A percentile compares a stretch with the other conserved stretches of the same genome.
Evolutionary conservation across 2,113 vertebrate species (phyloP).

Genomic region (Trogon melanurus): DNA sequence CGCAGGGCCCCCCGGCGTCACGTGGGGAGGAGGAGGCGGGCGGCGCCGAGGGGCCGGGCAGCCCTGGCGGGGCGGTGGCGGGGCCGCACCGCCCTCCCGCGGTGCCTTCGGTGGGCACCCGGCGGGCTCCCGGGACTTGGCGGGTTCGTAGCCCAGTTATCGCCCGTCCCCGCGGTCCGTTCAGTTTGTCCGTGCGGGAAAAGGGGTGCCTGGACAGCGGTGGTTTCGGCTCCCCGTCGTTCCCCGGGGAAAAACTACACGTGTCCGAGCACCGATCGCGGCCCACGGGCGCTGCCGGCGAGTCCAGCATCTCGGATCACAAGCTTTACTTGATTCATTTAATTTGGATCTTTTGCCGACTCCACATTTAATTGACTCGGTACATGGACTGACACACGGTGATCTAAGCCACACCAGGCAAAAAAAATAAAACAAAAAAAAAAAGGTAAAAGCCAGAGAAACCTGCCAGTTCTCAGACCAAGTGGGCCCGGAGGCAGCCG

Average conservation of each 20-base stretch:
- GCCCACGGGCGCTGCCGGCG: fast-evolving
- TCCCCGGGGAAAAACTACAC: not conserved
- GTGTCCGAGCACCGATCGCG: fast-evolving
- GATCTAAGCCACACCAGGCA: not conserved
- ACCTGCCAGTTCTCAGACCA: no score
- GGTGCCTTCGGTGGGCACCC: no score
- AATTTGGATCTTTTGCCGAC: not conserved
- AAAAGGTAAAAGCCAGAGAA: not conserved
- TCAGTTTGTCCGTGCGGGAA: no score
- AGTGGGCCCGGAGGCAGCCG: not conserved
- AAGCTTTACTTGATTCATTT: not conserved
- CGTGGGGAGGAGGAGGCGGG: not conserved
- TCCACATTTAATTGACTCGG: fast-evolving
- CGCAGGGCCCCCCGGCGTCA: not conserved
- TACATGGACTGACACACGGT: fast-evolving
- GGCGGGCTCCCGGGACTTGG: no score
- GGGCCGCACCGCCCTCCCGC: not conserved
- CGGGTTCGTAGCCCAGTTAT: no score
- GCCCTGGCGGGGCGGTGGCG: not conserved
- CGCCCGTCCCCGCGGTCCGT: no score
- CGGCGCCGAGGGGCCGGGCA: not conserved
- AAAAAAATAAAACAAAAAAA: no score
- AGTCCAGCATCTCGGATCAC: fast-evolving
- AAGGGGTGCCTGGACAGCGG: not conserved
- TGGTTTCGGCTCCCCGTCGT: not conserved